These are phyloP conservation scores for Gallirallus australis DNA, from an alignment of 2,797 vertebrate genomes.

Conservation along the genomic window DNA sequence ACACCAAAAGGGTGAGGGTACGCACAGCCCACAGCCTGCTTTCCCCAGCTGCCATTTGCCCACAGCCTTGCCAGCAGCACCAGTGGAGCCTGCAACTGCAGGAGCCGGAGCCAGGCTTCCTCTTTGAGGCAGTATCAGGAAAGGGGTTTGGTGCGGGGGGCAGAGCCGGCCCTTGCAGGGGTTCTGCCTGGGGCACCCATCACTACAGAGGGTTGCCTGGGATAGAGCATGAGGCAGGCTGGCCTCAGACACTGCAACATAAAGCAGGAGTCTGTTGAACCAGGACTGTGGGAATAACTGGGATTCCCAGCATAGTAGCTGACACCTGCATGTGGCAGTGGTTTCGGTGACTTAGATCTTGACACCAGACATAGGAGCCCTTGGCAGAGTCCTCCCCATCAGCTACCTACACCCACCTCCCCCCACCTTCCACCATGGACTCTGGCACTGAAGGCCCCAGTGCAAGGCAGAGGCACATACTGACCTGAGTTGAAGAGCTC, in stretches of 20 bases:
- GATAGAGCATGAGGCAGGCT: accelerated
- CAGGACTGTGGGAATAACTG: not conserved
- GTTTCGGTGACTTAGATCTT: not conserved
- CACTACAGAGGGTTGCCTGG: not conserved
- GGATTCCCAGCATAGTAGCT: not conserved
- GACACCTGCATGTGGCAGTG: not conserved
- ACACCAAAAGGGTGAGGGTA: not conserved
- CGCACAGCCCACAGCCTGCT: accelerated
- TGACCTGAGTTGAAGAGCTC: conserved; percentile 88
- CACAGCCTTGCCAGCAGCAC: not conserved
- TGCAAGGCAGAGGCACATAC: conserved; percentile 6
- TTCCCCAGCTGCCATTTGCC: not conserved
- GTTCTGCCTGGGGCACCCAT: not conserved
- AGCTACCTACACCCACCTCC: not conserved
- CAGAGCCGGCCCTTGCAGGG: not conserved
- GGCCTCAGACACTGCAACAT: not conserved
- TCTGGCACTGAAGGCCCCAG: not conserved
- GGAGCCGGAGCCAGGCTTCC: not conserved
- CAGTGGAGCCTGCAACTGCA: accelerated
- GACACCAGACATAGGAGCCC: not conserved
- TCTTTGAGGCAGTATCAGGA: not conserved
- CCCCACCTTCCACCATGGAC: too few species aligned
- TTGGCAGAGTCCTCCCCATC: not conserved
- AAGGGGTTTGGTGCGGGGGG: not conserved
- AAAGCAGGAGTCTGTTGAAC: not conserved